Conservation (phyloP, 2,888 invertebrate genomes). For the Lacanobia wlatinum region DNA sequence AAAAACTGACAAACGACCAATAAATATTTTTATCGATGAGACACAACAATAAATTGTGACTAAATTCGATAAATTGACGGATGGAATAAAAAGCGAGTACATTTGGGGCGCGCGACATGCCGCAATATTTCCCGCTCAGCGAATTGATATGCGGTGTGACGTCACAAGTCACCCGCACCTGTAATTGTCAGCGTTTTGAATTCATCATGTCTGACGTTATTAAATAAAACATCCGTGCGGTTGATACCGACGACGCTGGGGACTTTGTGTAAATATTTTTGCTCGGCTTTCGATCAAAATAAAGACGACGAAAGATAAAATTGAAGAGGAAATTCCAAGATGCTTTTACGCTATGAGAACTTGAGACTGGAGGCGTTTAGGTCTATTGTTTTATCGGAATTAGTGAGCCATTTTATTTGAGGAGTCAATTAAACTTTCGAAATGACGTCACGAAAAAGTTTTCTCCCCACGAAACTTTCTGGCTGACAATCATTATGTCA, state of each 20-base stretch:
- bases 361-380: constrained; percentile 28
- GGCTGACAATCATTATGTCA: constrained; percentile 39
- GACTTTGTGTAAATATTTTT: constrained; percentile 49
- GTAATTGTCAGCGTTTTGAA: constrained; percentile 72
- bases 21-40: constrained; percentile 69
- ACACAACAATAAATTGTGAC: constrained; percentile 70
- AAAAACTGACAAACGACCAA: constrained; percentile 71
- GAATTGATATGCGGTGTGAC: constrained; percentile 61
- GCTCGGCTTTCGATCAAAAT: constrained; percentile 49
- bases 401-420: constrained; percentile 58
- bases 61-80: constrained; percentile 72
- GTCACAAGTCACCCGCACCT: constrained; percentile 72
- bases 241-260: constrained; percentile 42
- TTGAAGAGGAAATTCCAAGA: constrained; percentile 44
- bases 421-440: constrained; percentile 46
- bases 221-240: constrained; percentile 73
- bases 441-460: constrained; percentile 34
- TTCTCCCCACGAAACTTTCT: constrained; percentile 10
- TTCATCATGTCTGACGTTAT: constrained; percentile 72
- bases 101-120: constrained; percentile 54
- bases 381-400: constrained; percentile 51
- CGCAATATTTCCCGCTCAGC: constrained; percentile 60
- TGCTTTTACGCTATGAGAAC: constrained; percentile 30
- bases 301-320: constrained; percentile 44
- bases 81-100: constrained; percentile 65